phyloP scores from a whole-genome alignment of 2,797 vertebrate species.

The Poliocrania exsul region DNA sequence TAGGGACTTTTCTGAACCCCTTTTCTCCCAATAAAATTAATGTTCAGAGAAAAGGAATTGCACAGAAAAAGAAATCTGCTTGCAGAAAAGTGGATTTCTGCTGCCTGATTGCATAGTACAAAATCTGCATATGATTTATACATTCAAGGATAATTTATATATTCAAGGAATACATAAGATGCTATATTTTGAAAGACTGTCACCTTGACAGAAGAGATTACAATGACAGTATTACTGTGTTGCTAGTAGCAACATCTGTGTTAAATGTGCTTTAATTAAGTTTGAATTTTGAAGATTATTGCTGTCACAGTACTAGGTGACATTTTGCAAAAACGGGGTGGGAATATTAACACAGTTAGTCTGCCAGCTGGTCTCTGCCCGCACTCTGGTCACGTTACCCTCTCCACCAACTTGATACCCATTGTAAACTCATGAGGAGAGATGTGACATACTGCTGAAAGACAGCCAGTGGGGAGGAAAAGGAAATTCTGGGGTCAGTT shows the following conservation, averaged over 20 bases:
- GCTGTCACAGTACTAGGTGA: neutral
- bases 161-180: neutral
- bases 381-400: rapidly evolving
- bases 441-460: neutral
- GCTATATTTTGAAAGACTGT: neutral
- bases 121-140: neutral
- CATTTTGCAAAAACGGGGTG: neutral
- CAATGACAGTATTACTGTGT: neutral
- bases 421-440: neutral
- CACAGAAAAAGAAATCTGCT: neutral
- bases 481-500: neutral
- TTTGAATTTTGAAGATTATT: neutral
- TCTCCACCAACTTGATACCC: neutral
- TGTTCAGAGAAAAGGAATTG: neutral
- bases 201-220: constrained; percentile 12
- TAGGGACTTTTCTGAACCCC: neutral
- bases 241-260: neutral
- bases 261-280: neutral
- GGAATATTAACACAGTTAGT: neutral
- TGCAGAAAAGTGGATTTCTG: neutral
- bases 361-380: neutral
- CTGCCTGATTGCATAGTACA: neutral
- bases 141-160: neutral
- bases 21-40: neutral
- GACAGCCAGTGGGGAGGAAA: too few species aligned